phyloP scores from a whole-genome alignment of 2,888 invertebrate genomes.

The Leptopterna dolabrata region DNA sequence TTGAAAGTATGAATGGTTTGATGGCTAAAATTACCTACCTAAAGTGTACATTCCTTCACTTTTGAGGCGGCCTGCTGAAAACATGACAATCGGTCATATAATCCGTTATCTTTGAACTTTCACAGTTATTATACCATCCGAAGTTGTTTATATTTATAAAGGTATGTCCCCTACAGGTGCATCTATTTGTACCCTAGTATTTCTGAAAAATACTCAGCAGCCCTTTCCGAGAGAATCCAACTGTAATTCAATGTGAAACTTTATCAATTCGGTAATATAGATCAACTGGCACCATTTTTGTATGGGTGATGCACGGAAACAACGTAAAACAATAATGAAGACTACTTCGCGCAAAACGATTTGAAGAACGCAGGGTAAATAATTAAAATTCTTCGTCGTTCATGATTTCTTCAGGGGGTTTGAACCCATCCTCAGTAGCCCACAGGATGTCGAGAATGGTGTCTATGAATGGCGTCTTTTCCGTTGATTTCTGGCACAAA shows the following conservation, averaged over 20 bases:
- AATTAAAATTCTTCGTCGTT: not conserved
- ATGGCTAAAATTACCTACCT: no score
- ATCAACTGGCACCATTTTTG: not conserved
- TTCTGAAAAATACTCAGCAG: not conserved
- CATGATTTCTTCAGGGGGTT: not conserved
- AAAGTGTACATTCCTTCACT: no score
- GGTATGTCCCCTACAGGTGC: no score
- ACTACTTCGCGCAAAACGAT: not conserved
- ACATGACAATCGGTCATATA: no score
- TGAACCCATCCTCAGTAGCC: slow-evolving; percentile 29
- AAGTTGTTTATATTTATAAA: no score
- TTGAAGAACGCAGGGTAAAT: not conserved
- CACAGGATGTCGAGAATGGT: slow-evolving; percentile 9
- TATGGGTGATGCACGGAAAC: not conserved
- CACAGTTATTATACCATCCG: no score
- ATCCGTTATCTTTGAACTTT: no score
- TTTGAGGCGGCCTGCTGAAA: no score
- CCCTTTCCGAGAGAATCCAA: not conserved
- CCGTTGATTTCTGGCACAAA: not conserved
- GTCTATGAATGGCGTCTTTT: slow-evolving; percentile 21
- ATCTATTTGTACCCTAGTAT: no score
- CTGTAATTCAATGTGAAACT: not conserved
- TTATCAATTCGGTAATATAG: not conserved
- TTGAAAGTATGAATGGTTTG: no score
- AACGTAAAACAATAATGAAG: not conserved